Evolutionary conservation across 2,797 vertebrate species (phyloP).

Genomic region (Craterocephalus amniculus): DNA sequence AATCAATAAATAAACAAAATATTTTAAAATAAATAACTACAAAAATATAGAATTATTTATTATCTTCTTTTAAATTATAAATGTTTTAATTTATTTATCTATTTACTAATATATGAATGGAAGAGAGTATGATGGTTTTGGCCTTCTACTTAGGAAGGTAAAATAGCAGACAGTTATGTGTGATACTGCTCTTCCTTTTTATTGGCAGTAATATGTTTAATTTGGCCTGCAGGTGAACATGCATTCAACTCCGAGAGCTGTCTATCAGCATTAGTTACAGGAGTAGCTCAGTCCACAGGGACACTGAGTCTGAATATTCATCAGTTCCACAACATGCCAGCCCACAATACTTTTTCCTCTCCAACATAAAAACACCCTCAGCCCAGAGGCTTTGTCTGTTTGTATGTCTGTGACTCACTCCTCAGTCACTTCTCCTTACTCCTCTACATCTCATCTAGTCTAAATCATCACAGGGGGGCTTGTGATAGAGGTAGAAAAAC

Average conservation of each 20-base stretch:
- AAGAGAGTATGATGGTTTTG: background rate
- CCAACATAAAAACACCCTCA: conserved; percentile 48
- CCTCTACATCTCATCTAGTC: background rate
- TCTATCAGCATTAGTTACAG: conserved; percentile 90
- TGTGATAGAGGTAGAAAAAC: background rate
- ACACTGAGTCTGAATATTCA: conserved; percentile 96
- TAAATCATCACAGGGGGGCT: background rate
- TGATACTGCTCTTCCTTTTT: conserved; percentile 36
- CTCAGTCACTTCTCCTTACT: conserved; percentile 22
- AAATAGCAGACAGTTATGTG: conserved; percentile 32
- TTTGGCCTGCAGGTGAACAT: conserved; percentile 82
- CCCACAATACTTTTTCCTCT: conserved; percentile 39
- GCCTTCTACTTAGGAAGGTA: conserved; percentile 4
- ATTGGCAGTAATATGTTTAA: conserved; percentile 68
- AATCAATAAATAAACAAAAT: background rate
- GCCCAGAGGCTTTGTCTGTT: conserved; percentile 49
- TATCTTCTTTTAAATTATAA: background rate
- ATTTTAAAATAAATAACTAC: background rate
- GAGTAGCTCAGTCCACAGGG: conserved; percentile 90
- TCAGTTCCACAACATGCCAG: conserved; percentile 87
- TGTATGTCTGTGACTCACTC: conserved; percentile 61
- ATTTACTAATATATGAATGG: background rate
- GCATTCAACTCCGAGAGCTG: conserved; percentile 92
- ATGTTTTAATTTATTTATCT: background rate
- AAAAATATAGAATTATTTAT: background rate